phyloP scores from a whole-genome alignment of 2,797 vertebrate species.

The Manis crassicaudata region DNA sequence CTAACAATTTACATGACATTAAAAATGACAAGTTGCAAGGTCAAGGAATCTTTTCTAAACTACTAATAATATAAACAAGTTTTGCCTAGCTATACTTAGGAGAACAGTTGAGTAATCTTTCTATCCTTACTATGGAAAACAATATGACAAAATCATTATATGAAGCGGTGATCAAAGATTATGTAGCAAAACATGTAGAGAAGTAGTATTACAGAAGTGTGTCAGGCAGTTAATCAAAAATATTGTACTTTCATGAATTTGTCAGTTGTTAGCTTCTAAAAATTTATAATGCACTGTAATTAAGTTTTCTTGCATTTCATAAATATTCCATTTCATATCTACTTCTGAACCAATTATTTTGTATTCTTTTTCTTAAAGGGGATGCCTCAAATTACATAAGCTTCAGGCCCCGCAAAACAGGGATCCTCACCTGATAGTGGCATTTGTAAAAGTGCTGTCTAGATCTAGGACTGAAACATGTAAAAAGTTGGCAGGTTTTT shows the following conservation, averaged over 20 bases:
- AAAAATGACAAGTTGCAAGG: background rate
- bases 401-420: background rate
- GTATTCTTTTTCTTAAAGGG: constrained; percentile 5
- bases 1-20: background rate
- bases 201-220: background rate
- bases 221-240: background rate
- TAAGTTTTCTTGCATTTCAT: constrained; percentile 14
- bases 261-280: background rate
- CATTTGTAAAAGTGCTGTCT: background rate
- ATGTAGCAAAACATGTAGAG: background rate
- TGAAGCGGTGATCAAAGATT: background rate
- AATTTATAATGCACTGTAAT: background rate
- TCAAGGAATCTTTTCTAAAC: background rate
- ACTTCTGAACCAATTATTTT: background rate
- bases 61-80: background rate
- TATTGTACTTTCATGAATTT: background rate
- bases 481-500: background rate
- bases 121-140: background rate
- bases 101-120: background rate
- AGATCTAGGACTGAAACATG: background rate
- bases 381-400: background rate
- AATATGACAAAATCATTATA: background rate
- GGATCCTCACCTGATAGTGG: background rate
- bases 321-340: background rate
- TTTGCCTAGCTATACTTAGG: background rate